Conservation (phyloP, 2,113 vertebrate species). For the Chloebia gouldiae region DNA sequence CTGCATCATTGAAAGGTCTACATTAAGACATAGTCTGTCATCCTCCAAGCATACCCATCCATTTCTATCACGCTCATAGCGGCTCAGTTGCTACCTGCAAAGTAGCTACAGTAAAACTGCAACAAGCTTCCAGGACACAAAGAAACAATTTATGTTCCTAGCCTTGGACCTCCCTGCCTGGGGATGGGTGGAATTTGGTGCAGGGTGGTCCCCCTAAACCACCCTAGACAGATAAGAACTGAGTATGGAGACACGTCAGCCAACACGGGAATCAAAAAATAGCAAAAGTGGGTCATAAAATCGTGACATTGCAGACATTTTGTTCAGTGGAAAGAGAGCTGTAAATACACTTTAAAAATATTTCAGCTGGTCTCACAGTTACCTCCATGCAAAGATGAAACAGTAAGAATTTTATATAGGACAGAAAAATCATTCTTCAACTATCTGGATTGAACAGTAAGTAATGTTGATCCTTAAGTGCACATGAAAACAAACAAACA, state of each 20-base stretch:
- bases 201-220: not conserved
- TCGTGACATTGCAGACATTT: accelerated
- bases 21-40: not conserved
- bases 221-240: not conserved
- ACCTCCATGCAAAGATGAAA: not conserved
- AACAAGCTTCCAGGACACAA: not conserved
- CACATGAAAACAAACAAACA: not conserved
- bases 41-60: not conserved
- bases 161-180: not conserved
- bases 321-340: not conserved
- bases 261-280: not conserved
- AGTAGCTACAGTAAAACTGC: not conserved
- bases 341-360: not conserved
- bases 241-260: not conserved
- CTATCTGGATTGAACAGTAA: not conserved
- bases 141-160: not conserved
- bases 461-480: not conserved
- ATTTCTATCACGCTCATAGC: not conserved
- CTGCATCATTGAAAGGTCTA: not conserved
- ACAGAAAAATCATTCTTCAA: not conserved
- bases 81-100: not conserved
- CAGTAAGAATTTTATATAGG: not conserved
- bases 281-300: not conserved
- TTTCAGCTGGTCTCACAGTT: not conserved
- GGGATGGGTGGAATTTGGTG: not conserved